Evolutionary conservation across 2,113 vertebrate genomes (phyloP), one percentile per base, ranked within the genome.

Genomic region (Neodontobutis hainanensis): DNA sequence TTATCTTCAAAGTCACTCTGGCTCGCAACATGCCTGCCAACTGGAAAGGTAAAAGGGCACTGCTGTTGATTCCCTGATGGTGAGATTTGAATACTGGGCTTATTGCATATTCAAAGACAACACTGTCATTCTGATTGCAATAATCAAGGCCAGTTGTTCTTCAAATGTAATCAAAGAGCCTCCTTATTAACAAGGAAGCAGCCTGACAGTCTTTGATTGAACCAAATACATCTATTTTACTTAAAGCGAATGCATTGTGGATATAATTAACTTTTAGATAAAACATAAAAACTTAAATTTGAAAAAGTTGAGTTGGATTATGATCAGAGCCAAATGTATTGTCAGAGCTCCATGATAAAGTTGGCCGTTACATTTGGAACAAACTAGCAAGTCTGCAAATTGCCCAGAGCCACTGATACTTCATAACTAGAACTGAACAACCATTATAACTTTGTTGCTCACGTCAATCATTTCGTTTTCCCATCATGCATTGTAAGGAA

Each of bases 1-100:
- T 86, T 84, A 81, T 88, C 85, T 85, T 88, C 81, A 86, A 77
- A 87, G 81, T 85, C 75, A 79, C 70, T 86, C 56, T 11, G 35
- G 56, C 60, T 74, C 4, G 11, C 65, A 11, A 61, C 56, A 6
- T 6, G 59, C 64, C 70, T 57, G 2, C 61, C 59, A 36, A 35
- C 50, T n/a, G 43, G 63, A 78, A 64, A 52, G 67, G 72, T 35
- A 56, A 70, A 80, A 78, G 69, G 15, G 46, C 19, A 8, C 57
- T 45, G 2, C 11, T 42, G 64, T 65, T 71, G 78, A 77, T 80
- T 68, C 64, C 69, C 51, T 68, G 80, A 83, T 78, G 68, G 73
- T 12, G 47, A 76, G 55, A 47, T 10, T 32, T 61, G 45, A 19
- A 40, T 36, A 66, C 38, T 44, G 16, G 48, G 44, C 57, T 44